Evolutionary conservation across 1,140 invertebrate genomes (phyloP).

Genomic region (Eueides isabella): DNA sequence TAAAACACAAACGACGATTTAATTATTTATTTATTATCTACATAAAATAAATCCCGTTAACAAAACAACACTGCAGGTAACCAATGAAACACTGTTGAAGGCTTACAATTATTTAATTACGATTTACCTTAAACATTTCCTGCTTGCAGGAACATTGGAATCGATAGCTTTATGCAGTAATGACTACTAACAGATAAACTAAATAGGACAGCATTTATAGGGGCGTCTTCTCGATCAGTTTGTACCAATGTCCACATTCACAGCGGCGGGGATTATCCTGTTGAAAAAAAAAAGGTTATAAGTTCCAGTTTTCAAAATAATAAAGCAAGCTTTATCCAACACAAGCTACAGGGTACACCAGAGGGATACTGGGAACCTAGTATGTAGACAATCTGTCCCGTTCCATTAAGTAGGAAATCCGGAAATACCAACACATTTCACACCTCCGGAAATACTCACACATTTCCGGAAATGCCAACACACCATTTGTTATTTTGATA

Average conservation of each 20-base stretch:
- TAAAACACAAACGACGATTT: background rate
- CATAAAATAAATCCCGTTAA: constrained; percentile 54
- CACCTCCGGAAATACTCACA: too few species aligned
- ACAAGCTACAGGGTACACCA: too few species aligned
- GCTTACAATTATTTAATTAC: constrained; percentile 76
- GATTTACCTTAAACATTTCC: constrained; percentile 50
- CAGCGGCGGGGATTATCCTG: constrained; percentile 94
- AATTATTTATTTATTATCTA: constrained; percentile 48
- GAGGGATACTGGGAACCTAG: too few species aligned
- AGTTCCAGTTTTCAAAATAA: background rate
- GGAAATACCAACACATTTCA: too few species aligned
- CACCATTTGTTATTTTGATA: too few species aligned
- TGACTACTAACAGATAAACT: constrained; percentile 71
- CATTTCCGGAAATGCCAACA: too few species aligned
- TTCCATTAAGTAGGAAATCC: too few species aligned
- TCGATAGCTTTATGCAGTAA: constrained; percentile 54
- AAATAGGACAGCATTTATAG: constrained; percentile 81
- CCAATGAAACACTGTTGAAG: constrained; percentile 69
- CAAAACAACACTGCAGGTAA: constrained; percentile 55
- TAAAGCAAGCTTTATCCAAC: too few species aligned
- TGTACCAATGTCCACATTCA: constrained; percentile 98
- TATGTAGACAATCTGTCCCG: too few species aligned
- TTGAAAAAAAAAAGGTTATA: constrained; percentile 25
- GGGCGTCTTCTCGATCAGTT: constrained; percentile 89
- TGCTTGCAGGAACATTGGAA: constrained; percentile 46